These are phyloP conservation scores for Onychomys leucogaster DNA, from an alignment of 2,797 vertebrate species.

Conservation along the genomic window DNA sequence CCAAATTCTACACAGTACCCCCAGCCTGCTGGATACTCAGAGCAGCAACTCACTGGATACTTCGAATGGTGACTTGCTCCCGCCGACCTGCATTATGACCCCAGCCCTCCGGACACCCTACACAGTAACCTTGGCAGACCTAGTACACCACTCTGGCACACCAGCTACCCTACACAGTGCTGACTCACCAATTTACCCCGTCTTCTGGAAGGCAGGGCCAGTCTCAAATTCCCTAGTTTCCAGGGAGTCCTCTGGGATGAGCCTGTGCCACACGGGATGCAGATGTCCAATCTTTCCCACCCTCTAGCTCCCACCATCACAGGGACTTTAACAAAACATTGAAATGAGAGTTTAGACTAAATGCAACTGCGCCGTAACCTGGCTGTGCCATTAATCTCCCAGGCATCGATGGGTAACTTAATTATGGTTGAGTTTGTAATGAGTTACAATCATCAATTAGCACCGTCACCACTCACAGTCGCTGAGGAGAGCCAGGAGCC, in stretches of 20 bases:
- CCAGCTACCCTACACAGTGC: background rate
- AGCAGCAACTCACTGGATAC: background rate
- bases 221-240: background rate
- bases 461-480: conserved; percentile 70
- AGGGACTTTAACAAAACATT: conserved; percentile 67
- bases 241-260: background rate
- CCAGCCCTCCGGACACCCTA: background rate
- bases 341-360: conserved; percentile 80
- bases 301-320: background rate
- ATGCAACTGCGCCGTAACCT: conserved; percentile 80
- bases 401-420: conserved; percentile 87
- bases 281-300: background rate
- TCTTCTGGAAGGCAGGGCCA: background rate
- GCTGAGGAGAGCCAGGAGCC: conserved; percentile 79
- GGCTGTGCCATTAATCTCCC: conserved; percentile 86
- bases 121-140: background rate
- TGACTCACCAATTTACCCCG: background rate
- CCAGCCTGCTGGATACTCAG: background rate
- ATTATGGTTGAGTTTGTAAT: conserved; percentile 87
- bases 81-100: background rate
- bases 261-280: background rate
- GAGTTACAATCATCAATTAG: conserved; percentile 88
- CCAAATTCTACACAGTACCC: background rate
- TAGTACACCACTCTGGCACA: background rate
- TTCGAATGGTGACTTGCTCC: background rate